phyloP scores from a whole-genome alignment of 2,888 invertebrate species.

The Stegophylla sp. region DNA sequence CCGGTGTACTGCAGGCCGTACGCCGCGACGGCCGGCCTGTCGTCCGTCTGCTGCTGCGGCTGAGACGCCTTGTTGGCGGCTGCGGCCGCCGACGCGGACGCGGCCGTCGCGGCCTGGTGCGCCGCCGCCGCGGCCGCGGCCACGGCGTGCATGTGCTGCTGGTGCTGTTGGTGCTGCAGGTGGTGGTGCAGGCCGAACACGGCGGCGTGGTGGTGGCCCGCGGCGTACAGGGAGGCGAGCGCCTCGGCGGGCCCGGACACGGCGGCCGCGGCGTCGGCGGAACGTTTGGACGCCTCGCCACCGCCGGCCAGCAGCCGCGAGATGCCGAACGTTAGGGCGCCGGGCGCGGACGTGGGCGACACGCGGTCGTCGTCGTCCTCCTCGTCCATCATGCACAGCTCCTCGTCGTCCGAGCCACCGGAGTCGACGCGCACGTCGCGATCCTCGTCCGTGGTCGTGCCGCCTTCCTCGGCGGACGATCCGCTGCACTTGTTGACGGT shows the following conservation, averaged over 20 bases:
- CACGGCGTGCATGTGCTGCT: slow-evolving; percentile 23
- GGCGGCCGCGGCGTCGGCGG: slow-evolving; percentile 29
- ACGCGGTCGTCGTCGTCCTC: slow-evolving; percentile 65
- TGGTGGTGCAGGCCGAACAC: slow-evolving; percentile 41
- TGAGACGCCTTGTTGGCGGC: slow-evolving; percentile 8
- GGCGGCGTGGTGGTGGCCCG: slow-evolving; percentile 37
- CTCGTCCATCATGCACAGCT: slow-evolving; percentile 58
- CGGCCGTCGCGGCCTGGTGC: slow-evolving; percentile 15
- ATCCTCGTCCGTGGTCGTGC: slow-evolving; percentile 59
- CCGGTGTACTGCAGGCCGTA: slow-evolving; percentile 62
- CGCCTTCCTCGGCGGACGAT: slow-evolving; percentile 29
- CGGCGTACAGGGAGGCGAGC: slow-evolving; percentile 49
- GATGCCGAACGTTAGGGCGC: slow-evolving; percentile 48
- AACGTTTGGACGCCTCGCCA: slow-evolving; percentile 1
- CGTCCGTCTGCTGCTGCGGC: no score
- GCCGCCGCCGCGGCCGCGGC: slow-evolving; percentile 28
- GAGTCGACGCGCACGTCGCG: slow-evolving; percentile 61
- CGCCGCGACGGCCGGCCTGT: background rate
- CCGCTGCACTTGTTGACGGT: slow-evolving; percentile 30
- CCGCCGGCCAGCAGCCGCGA: slow-evolving; percentile 40
- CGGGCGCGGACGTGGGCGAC: slow-evolving; percentile 40
- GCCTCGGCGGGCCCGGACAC: slow-evolving; percentile 49
- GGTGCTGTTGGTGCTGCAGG: slow-evolving; percentile 47
- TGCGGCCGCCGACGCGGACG: background rate
- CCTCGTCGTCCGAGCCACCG: slow-evolving; percentile 52